Evolutionary conservation across 2,113 vertebrate species (phyloP).

Genomic region (Thalassarche chlororhynchos): DNA sequence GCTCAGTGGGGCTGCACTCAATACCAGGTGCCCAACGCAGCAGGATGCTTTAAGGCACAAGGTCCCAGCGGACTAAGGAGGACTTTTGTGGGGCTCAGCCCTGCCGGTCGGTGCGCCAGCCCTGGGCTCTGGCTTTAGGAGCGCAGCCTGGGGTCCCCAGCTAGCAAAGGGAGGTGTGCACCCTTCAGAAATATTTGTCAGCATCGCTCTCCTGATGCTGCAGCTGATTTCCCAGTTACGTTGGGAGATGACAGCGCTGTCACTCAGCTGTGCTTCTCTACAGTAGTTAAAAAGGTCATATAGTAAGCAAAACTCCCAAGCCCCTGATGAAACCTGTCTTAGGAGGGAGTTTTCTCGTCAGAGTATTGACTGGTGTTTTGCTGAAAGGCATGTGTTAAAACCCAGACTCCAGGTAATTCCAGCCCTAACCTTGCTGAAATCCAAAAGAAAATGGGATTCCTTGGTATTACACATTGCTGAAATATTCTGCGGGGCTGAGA

Average conservation of each 20-base stretch:
- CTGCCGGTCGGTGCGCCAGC: fast-evolving
- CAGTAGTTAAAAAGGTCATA: not conserved
- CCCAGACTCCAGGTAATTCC: not conserved
- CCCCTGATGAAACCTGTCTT: not conserved
- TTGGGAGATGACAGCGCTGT: not conserved
- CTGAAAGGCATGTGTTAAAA: not conserved
- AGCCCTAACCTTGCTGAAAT: not conserved
- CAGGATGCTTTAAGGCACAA: not conserved
- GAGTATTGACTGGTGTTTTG: not conserved
- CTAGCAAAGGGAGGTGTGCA: not conserved
- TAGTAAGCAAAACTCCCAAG: not conserved
- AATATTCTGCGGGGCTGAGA: not conserved
- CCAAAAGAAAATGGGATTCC: not conserved
- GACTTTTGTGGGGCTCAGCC: not conserved
- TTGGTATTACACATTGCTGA: not conserved
- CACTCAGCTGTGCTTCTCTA: not conserved
- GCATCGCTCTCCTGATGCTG: not conserved
- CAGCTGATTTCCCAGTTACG: not conserved
- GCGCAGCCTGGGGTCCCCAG: not conserved
- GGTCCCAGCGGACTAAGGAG: not conserved
- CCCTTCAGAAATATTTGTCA: not conserved
- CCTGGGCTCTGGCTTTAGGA: not conserved
- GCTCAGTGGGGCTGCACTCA: not conserved
- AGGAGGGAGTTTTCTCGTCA: not conserved
- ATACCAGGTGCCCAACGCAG: fast-evolving